Conservation (phyloP, 1,140 invertebrate genomes). For the Ceratosolen solmsi region DNA sequence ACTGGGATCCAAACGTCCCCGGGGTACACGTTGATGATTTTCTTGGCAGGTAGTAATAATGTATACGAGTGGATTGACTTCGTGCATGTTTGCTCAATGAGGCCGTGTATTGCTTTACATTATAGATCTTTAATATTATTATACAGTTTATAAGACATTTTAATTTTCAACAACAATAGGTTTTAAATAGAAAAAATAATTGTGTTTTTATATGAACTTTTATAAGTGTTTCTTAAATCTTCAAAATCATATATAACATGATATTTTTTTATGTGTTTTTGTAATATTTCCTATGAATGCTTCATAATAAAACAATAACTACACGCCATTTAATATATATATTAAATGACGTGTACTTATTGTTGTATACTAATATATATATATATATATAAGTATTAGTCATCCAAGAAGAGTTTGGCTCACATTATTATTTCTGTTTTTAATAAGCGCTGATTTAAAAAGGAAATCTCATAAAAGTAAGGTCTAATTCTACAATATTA, state of each 20-base stretch:
- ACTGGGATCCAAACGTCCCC: constrained; percentile 87
- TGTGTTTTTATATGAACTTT: neutral
- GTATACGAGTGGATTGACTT: constrained; percentile 20
- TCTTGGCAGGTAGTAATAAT: constrained; percentile 83
- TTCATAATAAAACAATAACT: too few relatives aligned
- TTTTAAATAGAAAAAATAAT: neutral
- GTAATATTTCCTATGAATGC: neutral
- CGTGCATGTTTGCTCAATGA: constrained; percentile 41
- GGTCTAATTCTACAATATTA: too few relatives aligned
- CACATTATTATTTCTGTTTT: too few relatives aligned
- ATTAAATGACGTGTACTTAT: too few relatives aligned
- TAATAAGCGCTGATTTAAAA: too few relatives aligned
- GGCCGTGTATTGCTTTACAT: constrained; percentile 20
- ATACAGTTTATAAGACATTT: too few relatives aligned
- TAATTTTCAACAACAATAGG: neutral
- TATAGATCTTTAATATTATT: too few relatives aligned
- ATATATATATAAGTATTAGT: too few relatives aligned
- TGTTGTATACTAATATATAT: too few relatives aligned
- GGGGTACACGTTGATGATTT: constrained; percentile 87
- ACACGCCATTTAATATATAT: too few relatives aligned
- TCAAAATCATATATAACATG: neutral
- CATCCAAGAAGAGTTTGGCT: too few relatives aligned
- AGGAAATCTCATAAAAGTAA: too few relatives aligned
- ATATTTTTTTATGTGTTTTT: neutral
- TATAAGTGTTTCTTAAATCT: neutral